Evolutionary conservation across 2,888 invertebrate genomes (phyloP).

Genomic region (Brachypalpus laphriformis): DNA sequence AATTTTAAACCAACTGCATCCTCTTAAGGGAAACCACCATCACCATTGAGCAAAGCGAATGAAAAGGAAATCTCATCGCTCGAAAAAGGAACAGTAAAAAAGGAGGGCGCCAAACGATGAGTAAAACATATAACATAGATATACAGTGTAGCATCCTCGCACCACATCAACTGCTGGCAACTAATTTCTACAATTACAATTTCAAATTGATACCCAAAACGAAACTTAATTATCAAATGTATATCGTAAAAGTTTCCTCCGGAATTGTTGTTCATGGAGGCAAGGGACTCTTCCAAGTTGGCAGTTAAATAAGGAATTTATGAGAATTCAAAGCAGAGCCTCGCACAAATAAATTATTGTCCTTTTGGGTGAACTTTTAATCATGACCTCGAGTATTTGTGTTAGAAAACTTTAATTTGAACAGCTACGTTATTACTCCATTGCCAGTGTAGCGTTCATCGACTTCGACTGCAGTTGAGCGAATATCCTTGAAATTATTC

Average conservation of each 20-base stretch:
- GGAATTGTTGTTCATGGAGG: too few species aligned
- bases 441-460: background rate
- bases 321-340: background rate
- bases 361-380: slow-evolving; percentile 2
- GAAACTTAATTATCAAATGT: slow-evolving; percentile 42
- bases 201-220: slow-evolving; percentile 47
- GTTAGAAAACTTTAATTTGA: slow-evolving; percentile 11
- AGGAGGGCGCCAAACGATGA: background rate
- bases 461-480: background rate
- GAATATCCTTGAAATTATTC: background rate
- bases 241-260: slow-evolving; percentile 6
- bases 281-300: background rate
- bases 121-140: background rate
- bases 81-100: background rate
- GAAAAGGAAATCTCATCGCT: background rate
- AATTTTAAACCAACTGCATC: slow-evolving; percentile 59
- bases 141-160: slow-evolving; percentile 20
- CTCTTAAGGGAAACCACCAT: slow-evolving; percentile 27
- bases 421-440: background rate
- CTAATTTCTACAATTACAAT: slow-evolving; percentile 32
- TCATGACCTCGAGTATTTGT: slow-evolving; percentile 5
- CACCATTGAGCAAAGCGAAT: background rate
- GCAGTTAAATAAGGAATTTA: background rate
- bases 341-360: background rate
- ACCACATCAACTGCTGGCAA: slow-evolving; percentile 16